These are phyloP conservation scores for Netelia inedita DNA, from an alignment of 2,888 invertebrate species.

Conservation along the genomic window DNA sequence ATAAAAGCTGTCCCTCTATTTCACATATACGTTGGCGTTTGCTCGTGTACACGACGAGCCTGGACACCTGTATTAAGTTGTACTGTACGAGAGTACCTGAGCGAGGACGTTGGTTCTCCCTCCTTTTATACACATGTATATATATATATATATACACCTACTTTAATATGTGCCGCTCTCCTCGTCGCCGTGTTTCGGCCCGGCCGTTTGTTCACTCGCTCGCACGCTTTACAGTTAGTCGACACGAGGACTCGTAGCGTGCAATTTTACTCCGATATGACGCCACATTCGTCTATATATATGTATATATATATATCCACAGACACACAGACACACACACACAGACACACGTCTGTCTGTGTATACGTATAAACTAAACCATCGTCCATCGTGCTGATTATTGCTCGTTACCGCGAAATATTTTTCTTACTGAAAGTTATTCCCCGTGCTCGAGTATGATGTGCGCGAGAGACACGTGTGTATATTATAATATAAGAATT, in stretches of 20 bases:
- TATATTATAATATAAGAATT: neutral
- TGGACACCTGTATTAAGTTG: conserved; percentile 1
- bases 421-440: conserved; percentile 19
- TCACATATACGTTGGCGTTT: neutral
- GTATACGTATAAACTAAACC: conserved; percentile 40
- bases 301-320: neutral
- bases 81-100: conserved; percentile 40
- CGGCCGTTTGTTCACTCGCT: conserved; percentile 61
- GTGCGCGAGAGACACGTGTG: conserved; percentile 7
- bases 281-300: conserved; percentile 70
- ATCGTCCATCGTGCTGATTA: conserved; percentile 46
- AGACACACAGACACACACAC: neutral
- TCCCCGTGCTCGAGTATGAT: conserved; percentile 6
- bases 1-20: conserved; percentile 35
- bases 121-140: neutral
- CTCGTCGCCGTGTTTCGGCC: conserved; percentile 60
- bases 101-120: conserved; percentile 50
- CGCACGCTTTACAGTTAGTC: conserved; percentile 78
- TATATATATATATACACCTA: conserved; percentile 25
- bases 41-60: neutral
- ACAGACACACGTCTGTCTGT: neutral
- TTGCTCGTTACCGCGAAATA: conserved; percentile 45
- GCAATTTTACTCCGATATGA: conserved; percentile 77
- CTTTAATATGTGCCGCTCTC: conserved; percentile 44
- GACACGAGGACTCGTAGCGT: conserved; percentile 71